These are phyloP conservation scores for Diachasma alloeum DNA, from an alignment of 1,140 invertebrate genomes.

Conservation along the genomic window DNA sequence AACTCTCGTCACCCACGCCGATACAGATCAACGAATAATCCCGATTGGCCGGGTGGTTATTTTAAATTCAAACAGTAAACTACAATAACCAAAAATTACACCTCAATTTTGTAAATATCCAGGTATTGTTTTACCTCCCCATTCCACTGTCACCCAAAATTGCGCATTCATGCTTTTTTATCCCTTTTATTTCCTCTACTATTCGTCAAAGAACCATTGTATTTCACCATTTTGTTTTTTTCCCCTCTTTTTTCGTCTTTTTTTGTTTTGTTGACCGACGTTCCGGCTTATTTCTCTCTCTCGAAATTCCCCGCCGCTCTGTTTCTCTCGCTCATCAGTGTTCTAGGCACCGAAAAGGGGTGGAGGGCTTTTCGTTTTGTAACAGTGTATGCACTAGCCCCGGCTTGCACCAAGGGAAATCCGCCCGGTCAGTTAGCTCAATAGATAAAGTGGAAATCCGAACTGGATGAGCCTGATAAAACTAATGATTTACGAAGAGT, in stretches of 20 bases:
- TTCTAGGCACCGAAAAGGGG: neutral
- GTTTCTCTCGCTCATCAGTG: conserved; percentile 1
- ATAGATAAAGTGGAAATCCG: conserved; percentile 58
- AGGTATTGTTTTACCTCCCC: conserved; percentile 3
- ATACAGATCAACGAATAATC: neutral
- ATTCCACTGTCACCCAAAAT: neutral
- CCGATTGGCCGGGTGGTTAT: neutral
- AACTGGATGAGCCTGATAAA: conserved; percentile 60
- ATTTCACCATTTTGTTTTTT: neutral
- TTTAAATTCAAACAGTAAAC: conserved; percentile 5
- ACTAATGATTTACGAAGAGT: conserved; percentile 57
- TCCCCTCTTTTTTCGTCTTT: neutral
- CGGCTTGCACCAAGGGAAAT: conserved; percentile 14
- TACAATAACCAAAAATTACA: conserved; percentile 7
- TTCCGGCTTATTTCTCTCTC: conserved; percentile 12
- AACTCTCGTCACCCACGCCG: neutral
- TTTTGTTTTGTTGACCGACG: neutral
- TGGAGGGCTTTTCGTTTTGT: conserved; percentile 24
- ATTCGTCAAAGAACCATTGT: conserved; percentile 13
- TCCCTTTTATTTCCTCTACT: neutral
- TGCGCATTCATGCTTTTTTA: neutral
- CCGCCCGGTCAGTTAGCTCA: conserved; percentile 46
- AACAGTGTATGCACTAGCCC: neutral
- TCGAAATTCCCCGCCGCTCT: neutral
- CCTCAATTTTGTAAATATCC: conserved; percentile 10